Conservation (phyloP, 2,113 vertebrate genomes). For the Alces alces region DNA sequence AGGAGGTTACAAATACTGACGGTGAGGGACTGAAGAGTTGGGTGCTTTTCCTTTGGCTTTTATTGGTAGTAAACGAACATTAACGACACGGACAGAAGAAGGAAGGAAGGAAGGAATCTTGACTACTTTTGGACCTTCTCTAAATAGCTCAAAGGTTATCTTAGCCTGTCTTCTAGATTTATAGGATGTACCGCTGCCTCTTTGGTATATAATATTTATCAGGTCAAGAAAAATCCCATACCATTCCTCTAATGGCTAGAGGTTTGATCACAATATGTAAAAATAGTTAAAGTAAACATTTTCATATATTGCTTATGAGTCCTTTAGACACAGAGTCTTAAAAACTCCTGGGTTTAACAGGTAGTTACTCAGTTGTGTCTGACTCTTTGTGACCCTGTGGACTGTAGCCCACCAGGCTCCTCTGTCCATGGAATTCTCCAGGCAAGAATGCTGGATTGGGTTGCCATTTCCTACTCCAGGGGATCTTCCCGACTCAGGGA, state of each 20-base stretch:
- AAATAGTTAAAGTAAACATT: background rate
- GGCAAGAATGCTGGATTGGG: background rate
- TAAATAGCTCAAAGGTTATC: background rate
- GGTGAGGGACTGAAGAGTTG: background rate
- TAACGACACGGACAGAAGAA: background rate
- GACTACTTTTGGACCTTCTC: background rate
- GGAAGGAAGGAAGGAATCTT: background rate
- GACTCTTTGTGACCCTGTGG: background rate
- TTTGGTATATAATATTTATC: background rate
- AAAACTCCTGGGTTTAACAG: background rate
- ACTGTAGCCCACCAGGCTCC: background rate
- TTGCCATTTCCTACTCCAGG: background rate
- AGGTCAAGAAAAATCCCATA: background rate
- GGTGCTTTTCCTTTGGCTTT: background rate
- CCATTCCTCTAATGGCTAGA: background rate
- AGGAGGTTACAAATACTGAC: background rate
- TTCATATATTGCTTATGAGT: background rate
- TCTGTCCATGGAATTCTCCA: background rate
- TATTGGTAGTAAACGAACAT: background rate
- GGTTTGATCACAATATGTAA: background rate
- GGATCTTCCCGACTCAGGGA: background rate
- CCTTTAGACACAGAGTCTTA: background rate
- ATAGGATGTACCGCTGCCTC: background rate
- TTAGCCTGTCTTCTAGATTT: background rate
- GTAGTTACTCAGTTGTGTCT: background rate